phyloP scores from a whole-genome alignment of 2,797 vertebrate genomes.

The Anabacerthia variegaticeps region DNA sequence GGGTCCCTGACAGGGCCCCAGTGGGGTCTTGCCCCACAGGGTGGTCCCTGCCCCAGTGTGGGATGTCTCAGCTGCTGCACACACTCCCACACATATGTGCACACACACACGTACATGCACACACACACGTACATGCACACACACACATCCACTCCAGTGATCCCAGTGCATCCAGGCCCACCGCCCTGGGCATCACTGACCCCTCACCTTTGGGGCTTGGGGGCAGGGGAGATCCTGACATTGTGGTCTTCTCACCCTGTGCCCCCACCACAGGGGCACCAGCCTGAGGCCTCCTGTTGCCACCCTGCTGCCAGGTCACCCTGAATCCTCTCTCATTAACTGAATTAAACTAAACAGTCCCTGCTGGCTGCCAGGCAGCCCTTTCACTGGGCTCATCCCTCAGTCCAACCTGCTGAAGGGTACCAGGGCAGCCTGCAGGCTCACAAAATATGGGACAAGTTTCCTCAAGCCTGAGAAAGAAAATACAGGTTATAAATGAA shows the following conservation, averaged over 20 bases:
- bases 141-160: accelerated
- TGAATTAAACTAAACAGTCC: neutral
- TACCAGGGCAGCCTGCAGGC: neutral
- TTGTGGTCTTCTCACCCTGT: neutral
- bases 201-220: accelerated
- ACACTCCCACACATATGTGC: neutral
- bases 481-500: neutral
- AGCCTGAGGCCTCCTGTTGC: neutral
- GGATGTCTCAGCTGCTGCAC: neutral
- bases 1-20: neutral
- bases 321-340: neutral
- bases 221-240: neutral
- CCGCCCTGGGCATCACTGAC: accelerated
- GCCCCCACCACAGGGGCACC: accelerated
- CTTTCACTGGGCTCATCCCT: neutral
- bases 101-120: neutral
- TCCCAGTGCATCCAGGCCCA: neutral
- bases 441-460: neutral
- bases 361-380: neutral
- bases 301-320: neutral
- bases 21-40: accelerated
- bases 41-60: neutral
- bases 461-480: neutral
- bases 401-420: accelerated
- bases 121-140: neutral